These are phyloP conservation scores for Danaus plexippus DNA, from an alignment of 1,140 invertebrate species.

Conservation along the genomic window DNA sequence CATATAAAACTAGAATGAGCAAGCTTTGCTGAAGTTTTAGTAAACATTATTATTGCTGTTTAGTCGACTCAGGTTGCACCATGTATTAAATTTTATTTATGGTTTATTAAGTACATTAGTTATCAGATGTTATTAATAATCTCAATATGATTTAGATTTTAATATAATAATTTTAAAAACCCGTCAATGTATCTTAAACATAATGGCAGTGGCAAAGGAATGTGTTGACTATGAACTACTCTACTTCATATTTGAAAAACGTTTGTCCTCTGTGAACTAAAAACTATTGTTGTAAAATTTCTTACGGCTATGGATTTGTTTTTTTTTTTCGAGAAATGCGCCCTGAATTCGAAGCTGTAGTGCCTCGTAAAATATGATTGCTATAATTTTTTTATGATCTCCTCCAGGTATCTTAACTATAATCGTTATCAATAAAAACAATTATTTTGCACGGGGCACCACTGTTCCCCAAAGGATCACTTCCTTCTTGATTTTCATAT, in stretches of 20 bases:
- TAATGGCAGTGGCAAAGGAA: slow-evolving; percentile 22
- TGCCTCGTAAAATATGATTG: too few relatives aligned
- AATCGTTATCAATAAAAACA: too few relatives aligned
- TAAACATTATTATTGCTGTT: slow-evolving; percentile 30
- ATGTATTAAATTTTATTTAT: slow-evolving; percentile 2
- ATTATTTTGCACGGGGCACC: too few relatives aligned
- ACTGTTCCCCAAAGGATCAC: too few relatives aligned
- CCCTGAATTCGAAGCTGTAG: too few relatives aligned
- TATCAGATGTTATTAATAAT: background rate
- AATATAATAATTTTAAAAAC: background rate
- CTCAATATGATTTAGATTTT: too few relatives aligned
- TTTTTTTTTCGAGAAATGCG: too few relatives aligned
- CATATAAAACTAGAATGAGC: slow-evolving; percentile 30
- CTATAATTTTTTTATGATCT: too few relatives aligned
- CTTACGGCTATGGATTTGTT: too few relatives aligned
- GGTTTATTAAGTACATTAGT: slow-evolving; percentile 3
- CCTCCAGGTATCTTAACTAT: too few relatives aligned
- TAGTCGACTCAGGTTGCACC: slow-evolving; percentile 17
- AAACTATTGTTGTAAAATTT: too few relatives aligned
- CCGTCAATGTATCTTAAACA: slow-evolving; percentile 9
- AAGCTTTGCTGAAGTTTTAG: slow-evolving; percentile 29
- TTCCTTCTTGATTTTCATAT: too few relatives aligned
- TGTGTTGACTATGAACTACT: slow-evolving; percentile 14
- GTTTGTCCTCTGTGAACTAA: background rate
- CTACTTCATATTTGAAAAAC: slow-evolving; percentile 17